Evolutionary conservation across 2,888 invertebrate genomes (phyloP), one percentile per base, ranked within the genome.

Genomic region (Eupsilia transversa): DNA sequence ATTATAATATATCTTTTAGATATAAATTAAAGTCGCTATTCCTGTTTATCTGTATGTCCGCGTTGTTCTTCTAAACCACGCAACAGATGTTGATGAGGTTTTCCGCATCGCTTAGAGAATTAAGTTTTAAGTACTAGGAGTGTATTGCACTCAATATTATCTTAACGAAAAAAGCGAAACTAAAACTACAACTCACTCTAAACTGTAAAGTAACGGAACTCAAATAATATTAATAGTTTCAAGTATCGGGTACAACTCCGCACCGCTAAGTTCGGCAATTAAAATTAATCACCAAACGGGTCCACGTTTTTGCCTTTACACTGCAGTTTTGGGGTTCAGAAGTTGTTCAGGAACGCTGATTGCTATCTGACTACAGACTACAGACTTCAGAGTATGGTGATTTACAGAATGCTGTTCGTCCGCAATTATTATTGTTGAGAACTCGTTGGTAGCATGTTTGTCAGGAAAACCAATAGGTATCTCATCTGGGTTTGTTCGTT

Each of bases 211-310:
- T 46, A 72, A 77, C 56, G 30, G 41, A 79, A 72, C 56, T 46
- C 33, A 41, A 56, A 78, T 78, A 72, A 61, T 69, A 72, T 72
- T 61, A 54, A 61, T 66, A 68, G 82, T 59, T 72, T 67, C 56
- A 68, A 71, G 67, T 82, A 72, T 82, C 71, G 59, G 59, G 33
- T 67, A 79, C 86, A 86, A 86, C 80, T 63, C 52, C 1, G 46
- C 60, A 54, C 35, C 60, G 30, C 87, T 86, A 93, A 93, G 91
- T 93, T 93, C 86, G 83, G 92, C 92, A 92, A 93, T 93, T 92
- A 92, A 93, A 93, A 92, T 93, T 92, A 92, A 93, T 92, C 91
- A 91, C 90, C 87, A 83, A 87, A 90, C 89, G 84, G 87, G 81
- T 84, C 86, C 87, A 87, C 87, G 91, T 92, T 92, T 90, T 92